Evolutionary conservation across 1,140 invertebrate genomes (phyloP).

Genomic region (Aphaenogaster rudis): DNA sequence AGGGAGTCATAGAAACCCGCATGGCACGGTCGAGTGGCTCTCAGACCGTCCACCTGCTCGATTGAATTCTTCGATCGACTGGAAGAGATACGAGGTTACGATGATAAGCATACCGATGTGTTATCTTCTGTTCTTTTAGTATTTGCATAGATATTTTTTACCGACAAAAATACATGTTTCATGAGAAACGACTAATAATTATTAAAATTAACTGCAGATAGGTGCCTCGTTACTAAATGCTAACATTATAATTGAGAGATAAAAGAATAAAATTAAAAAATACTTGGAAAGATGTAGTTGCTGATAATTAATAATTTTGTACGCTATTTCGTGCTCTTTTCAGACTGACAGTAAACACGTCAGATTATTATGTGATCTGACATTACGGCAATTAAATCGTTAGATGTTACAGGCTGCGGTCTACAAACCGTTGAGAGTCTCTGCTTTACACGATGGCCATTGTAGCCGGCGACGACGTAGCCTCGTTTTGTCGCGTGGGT

Average conservation of each 20-base stretch:
- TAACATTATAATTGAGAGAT: background rate
- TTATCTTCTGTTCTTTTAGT: background rate
- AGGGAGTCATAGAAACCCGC: constrained; percentile 20
- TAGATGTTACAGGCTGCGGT: background rate
- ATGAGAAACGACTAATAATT: background rate
- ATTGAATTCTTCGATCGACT: constrained; percentile 44
- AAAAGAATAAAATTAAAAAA: background rate
- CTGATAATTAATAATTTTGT: constrained; percentile 2
- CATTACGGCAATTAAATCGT: background rate
- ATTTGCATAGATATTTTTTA: background rate
- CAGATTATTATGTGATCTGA: background rate
- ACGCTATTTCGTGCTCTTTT: background rate
- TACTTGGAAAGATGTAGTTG: background rate
- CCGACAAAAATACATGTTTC: background rate
- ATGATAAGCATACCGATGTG: background rate
- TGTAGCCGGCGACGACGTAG: constrained; percentile 44
- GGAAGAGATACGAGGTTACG: background rate
- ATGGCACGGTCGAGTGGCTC: constrained; percentile 28
- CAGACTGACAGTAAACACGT: no score
- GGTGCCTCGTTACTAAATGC: background rate
- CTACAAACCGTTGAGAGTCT: constrained; percentile 42
- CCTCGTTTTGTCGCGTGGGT: constrained; percentile 50
- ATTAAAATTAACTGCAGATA: background rate
- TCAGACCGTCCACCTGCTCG: constrained; percentile 36
- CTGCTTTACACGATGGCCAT: constrained; percentile 41